Percentiles rank a stretch among this genome's conserved stretches.
These are phyloP conservation scores for Dascyllus trimaculatus DNA, from an alignment of 2,113 vertebrate genomes.

Conservation along the genomic window DNA sequence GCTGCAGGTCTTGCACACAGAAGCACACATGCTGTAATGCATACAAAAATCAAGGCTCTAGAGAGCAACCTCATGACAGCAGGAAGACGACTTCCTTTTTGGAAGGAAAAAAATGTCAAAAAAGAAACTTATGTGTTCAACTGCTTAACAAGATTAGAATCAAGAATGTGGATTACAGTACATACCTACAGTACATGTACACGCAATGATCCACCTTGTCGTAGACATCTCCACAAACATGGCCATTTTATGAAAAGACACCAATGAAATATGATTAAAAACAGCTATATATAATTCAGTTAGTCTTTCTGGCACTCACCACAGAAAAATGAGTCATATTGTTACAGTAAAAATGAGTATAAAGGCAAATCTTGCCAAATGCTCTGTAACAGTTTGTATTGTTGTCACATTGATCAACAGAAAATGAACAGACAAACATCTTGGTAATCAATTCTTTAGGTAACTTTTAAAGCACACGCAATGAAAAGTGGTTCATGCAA, in stretches of 20 bases:
- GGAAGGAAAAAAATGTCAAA: background rate
- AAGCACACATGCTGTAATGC: background rate
- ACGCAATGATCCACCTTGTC: background rate
- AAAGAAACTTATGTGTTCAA: background rate
- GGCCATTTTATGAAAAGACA: background rate
- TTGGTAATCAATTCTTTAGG: no score
- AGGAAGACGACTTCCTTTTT: background rate
- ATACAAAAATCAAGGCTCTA: background rate
- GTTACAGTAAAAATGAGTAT: no score
- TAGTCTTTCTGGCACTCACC: background rate
- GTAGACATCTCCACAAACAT: background rate
- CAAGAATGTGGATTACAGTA: background rate
- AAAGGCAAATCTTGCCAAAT: no score
- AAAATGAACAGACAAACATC: no score
- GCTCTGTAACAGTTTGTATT: no score
- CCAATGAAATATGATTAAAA: background rate
- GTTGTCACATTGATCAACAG: no score
- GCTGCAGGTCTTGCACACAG: background rate
- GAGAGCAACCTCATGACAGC: background rate
- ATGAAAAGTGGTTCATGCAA: no score
- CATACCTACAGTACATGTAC: background rate
- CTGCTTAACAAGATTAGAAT: background rate
- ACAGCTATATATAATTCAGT: background rate
- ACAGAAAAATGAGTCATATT: background rate
- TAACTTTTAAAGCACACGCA: no score